These are phyloP conservation scores for Dendronephthya gigantea DNA, from an alignment of 64 coral and sea anemone species.

Conservation along the genomic window DNA sequence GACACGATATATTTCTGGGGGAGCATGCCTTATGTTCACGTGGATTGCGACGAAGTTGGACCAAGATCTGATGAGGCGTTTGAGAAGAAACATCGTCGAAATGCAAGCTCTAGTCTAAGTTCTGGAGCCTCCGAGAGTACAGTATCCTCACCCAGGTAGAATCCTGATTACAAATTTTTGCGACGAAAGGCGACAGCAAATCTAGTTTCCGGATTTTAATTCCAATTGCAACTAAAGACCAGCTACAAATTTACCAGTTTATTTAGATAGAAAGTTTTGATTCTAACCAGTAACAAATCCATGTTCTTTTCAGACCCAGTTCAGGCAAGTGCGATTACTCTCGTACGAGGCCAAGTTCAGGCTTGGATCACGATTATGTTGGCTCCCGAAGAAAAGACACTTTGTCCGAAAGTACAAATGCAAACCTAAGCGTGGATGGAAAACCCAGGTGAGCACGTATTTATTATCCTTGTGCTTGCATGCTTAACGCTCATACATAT, in stretches of 20 bases:
- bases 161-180: background rate
- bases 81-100: slow-evolving; percentile 13
- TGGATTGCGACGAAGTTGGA: background rate
- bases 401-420: background rate
- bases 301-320: background rate
- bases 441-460: background rate
- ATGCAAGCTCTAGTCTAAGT: background rate
- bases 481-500: no score
- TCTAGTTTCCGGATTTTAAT: no score
- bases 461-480: background rate
- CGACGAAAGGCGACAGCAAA: no score
- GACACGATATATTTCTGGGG: slow-evolving; percentile 94
- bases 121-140: background rate
- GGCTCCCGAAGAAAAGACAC: background rate
- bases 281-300: background rate
- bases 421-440: background rate
- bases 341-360: background rate
- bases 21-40: background rate
- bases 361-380: background rate
- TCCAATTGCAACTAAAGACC: no score
- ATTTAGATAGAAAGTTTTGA: no score
- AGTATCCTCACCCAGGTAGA: background rate
- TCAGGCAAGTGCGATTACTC: background rate
- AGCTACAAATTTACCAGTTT: no score
- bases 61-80: background rate